These are phyloP conservation scores for Apoda limacodes DNA, from an alignment of 2,888 invertebrate species.

Conservation along the genomic window DNA sequence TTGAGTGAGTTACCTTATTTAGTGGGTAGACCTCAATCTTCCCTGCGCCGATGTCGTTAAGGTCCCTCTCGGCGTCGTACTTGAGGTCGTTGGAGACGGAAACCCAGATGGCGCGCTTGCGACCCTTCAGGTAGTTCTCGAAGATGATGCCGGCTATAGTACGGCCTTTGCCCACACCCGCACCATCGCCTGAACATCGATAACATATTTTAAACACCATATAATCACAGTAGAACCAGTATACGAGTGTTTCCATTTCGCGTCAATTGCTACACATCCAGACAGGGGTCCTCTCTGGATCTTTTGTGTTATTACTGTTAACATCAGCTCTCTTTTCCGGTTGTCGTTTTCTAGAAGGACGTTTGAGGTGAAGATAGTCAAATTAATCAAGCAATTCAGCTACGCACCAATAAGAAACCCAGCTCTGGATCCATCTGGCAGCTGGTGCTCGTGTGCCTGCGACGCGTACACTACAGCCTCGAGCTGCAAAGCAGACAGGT, in stretches of 20 bases:
- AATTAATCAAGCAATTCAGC: not conserved
- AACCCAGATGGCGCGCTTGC: slow-evolving; percentile 98
- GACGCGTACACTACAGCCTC: slow-evolving; percentile 98
- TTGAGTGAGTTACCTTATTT: slow-evolving; percentile 90
- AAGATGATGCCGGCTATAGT: slow-evolving; percentile 98
- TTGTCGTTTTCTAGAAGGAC: too few relatives aligned
- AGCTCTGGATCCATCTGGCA: slow-evolving; percentile 90
- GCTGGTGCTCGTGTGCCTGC: slow-evolving; percentile 93
- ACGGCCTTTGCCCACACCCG: slow-evolving; percentile 97
- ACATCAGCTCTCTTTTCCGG: too few relatives aligned
- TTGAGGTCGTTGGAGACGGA: slow-evolving; percentile 98
- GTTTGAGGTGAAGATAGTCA: not conserved
- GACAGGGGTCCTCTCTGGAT: too few relatives aligned
- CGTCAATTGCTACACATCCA: too few relatives aligned
- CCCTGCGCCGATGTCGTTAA: slow-evolving; percentile 93
- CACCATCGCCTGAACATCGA: slow-evolving; percentile 85
- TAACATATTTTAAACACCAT: too few relatives aligned
- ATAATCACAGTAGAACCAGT: not conserved
- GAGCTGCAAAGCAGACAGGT: slow-evolving; percentile 94
- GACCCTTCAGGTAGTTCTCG: slow-evolving; percentile 94
- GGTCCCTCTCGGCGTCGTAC: slow-evolving; percentile 97
- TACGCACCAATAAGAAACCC: slow-evolving; percentile 91
- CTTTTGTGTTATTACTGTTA: too few relatives aligned
- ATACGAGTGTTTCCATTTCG: too few relatives aligned
- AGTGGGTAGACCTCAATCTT: slow-evolving; percentile 90